A percentile compares a stretch with the other conserved stretches of the same genome.
phyloP scores from a whole-genome alignment of 1,140 invertebrate species.

The Papilio glaucus region DNA sequence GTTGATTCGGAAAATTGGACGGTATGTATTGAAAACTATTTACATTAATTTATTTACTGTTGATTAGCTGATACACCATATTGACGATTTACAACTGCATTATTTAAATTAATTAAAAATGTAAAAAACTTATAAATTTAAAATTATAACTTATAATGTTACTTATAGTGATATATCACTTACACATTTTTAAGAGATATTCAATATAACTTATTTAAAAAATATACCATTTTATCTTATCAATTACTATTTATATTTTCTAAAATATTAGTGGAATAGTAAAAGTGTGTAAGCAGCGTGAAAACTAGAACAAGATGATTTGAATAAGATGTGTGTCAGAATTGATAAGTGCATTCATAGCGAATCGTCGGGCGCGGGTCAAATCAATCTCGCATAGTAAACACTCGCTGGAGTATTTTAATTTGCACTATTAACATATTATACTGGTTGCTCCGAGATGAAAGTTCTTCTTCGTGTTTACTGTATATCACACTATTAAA shows the following conservation, averaged over 20 bases:
- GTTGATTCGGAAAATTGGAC: slow-evolving; percentile 46
- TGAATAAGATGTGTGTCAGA: slow-evolving; percentile 38
- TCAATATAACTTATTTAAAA: too few species aligned
- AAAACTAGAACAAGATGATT: slow-evolving; percentile 26
- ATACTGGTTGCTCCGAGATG: not conserved
- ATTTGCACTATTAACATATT: slow-evolving; percentile 27
- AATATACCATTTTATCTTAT: too few species aligned
- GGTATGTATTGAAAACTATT: slow-evolving; percentile 51
- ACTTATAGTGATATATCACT: too few species aligned
- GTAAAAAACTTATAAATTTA: too few species aligned
- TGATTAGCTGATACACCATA: too few species aligned
- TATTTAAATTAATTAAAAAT: too few species aligned
- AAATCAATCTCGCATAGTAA: slow-evolving; percentile 42
- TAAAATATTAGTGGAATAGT: not conserved
- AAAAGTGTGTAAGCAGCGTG: slow-evolving; percentile 32
- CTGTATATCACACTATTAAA: too few species aligned
- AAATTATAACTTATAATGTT: too few species aligned
- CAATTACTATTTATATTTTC: too few species aligned
- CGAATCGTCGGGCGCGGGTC: slow-evolving; percentile 43
- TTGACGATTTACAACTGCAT: too few species aligned
- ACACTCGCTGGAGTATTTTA: slow-evolving; percentile 35
- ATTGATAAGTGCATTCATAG: slow-evolving; percentile 43
- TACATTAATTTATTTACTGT: too few species aligned
- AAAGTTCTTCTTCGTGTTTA: not conserved
- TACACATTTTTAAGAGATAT: too few species aligned